Base-by-base conservation (phyloP, 2,113 vertebrate species). In the Lonchura striata region DNA sequence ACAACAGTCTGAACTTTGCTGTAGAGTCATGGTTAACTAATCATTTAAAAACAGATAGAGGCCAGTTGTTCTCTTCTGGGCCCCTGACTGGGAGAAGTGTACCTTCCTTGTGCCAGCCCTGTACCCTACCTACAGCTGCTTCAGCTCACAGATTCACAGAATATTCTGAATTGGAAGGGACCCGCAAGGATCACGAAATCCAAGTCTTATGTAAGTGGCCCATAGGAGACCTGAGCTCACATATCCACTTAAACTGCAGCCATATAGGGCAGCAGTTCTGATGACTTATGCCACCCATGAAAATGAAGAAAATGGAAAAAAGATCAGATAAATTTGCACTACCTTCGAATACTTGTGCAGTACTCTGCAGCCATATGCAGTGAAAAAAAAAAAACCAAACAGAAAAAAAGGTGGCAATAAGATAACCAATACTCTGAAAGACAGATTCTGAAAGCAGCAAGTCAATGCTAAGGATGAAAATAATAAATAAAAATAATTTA, bases 301-400 rank as follows among this genome's bases (percentile, higher is more conserved):
- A 69, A 28, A 33, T 28, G 4, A 88, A 66, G 10, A 27, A 35
- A 77, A 41, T 9, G 10, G 19, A 15, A 79, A 64, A n/a, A 63
- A 42, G 4, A n/a, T 25, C 28, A 75, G 25, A n/a, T n/a, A 59
- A 66, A 63, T 33, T 16, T 46, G 18, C 10, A 21, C 21, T 61
- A 78, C 28, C 16, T 2, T 3, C 71, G 33, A 86, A 93, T 6
- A 11, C 15, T 83, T 56, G 59, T n/a, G 18, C 33, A 63, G 23
- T 41, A 57, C 7, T 49, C 31, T 6, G 12, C 16, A 75, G 42
- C 5, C 24, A 82, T 22, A 59, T 6, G 42, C 16, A 59, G 17
- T 5, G 5, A 1, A 30, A 17, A 33, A 42, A 54, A 41, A 42
- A 35, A 41, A 6, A 1, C 6, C 30, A n/a, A 41, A 30, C 0